phyloP scores from a whole-genome alignment of 2,888 invertebrate genomes.

The Spatulosminthurus flaviceps region DNA sequence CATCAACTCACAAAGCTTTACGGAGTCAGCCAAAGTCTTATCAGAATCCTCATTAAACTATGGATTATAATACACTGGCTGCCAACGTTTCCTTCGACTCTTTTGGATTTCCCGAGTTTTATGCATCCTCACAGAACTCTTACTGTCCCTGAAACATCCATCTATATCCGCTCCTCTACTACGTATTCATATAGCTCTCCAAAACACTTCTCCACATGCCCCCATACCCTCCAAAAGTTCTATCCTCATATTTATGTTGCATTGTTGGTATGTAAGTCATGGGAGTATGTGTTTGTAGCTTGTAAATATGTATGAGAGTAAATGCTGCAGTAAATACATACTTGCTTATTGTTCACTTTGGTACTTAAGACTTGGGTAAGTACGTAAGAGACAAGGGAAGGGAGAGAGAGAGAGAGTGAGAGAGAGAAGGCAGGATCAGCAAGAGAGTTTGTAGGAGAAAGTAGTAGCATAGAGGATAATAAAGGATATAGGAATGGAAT shows the following conservation, averaged over 20 bases:
- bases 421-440: background rate
- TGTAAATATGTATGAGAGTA: too few relatives aligned
- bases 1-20: background rate
- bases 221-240: too few relatives aligned
- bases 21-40: constrained; percentile 39
- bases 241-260: too few relatives aligned
- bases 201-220: too few relatives aligned
- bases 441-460: background rate
- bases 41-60: constrained; percentile 44
- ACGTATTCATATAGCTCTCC: too few relatives aligned
- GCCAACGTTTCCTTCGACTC: constrained; percentile 19
- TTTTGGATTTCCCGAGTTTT: constrained; percentile 16
- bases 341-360: too few relatives aligned
- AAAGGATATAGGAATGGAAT: constrained; percentile 2
- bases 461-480: constrained; percentile 11
- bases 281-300: too few relatives aligned
- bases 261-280: too few relatives aligned
- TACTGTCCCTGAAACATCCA: background rate
- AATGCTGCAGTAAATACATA: too few relatives aligned
- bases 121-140: constrained; percentile 2
- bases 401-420: too few relatives aligned
- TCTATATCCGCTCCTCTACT: background rate
- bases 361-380: too few relatives aligned
- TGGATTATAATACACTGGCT: constrained; percentile 38
- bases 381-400: too few relatives aligned